Conservation (phyloP, 2,797 vertebrate genomes). For the Alauda arvensis region DNA sequence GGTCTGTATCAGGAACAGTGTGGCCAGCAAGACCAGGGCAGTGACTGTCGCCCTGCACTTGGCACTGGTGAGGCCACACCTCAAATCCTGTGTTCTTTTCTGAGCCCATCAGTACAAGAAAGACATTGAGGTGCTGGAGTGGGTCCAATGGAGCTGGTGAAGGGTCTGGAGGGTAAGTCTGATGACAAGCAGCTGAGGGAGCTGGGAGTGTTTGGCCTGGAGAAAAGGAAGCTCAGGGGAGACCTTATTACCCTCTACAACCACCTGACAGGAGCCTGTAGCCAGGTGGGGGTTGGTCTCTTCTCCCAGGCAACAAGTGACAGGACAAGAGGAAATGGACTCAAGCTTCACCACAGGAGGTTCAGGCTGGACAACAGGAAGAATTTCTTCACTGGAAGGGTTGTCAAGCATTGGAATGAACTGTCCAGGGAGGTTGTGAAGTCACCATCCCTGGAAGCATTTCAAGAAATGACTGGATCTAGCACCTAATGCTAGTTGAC, state of each 20-base stretch:
- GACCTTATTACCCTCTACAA: background rate
- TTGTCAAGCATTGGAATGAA: background rate
- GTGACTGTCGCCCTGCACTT: background rate
- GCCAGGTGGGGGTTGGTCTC: background rate
- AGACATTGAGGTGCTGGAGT: background rate
- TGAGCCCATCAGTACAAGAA: background rate
- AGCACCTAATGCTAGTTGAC: background rate
- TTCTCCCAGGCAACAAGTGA: background rate
- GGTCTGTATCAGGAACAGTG: background rate
- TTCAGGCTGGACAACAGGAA: background rate
- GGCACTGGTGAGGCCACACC: background rate
- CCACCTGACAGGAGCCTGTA: background rate
- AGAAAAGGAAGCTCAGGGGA: background rate
- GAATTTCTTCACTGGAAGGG: background rate
- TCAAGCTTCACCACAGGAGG: background rate
- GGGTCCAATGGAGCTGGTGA: background rate
- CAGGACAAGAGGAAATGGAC: background rate
- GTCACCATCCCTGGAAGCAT: background rate
- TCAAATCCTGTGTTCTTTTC: background rate
- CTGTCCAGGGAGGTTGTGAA: background rate
- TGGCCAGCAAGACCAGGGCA: background rate
- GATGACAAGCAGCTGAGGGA: background rate
- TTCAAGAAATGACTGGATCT: background rate
- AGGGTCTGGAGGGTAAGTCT: background rate
- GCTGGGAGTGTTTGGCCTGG: background rate